Evolutionary conservation across 2,113 vertebrate species (phyloP), one percentile per base, ranked within the genome.

Genomic region (Panthera uncia): DNA sequence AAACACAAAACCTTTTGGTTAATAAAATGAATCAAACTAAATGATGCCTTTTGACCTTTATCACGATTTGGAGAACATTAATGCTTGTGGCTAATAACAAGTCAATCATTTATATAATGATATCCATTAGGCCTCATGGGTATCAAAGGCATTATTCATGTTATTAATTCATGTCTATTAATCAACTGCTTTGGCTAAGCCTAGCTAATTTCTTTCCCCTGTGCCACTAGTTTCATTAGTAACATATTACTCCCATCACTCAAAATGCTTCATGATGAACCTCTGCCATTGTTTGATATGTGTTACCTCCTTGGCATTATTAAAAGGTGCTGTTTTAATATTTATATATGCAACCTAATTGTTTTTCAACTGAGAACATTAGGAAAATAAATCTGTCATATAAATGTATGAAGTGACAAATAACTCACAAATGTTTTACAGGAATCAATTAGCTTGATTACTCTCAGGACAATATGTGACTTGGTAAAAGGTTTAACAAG

Each of bases 11-110:
- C 48, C 19, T 71, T 98, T 96, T 98, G 61, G 91, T 98, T 98
- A 98, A 96, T 96, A 97, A 96, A 96, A 98, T 97, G 82, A 98
- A 98, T 98, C 93, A 98, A 98, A 93, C n/a, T 93, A 98, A 98
- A 86, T 95, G 71, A 31, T 97, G 4, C 63, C 97, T 98, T 98
- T 98, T 96, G 91, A 97, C 92, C 69, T 98, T 98, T 98, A 96
- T 57, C 66, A 95, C 41, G 95, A 71, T 96, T 98, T 87, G 88
- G n/a, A 90, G 92, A 97, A 96, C 92, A 83, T 74, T 97, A 98
- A 97, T 95, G 33, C 29, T 96, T 73, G 89, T 98, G 94, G 74
- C 83, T 97, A 76, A 96, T 92, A 98, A 98, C 33, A 98, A 97
- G 69, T 88, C 95, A 96, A 95, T 97, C 92, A 97, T 97, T 97